These are phyloP conservation scores for Hypocryptadius cinnamomeus DNA, from an alignment of 2,113 vertebrate genomes.

Conservation along the genomic window DNA sequence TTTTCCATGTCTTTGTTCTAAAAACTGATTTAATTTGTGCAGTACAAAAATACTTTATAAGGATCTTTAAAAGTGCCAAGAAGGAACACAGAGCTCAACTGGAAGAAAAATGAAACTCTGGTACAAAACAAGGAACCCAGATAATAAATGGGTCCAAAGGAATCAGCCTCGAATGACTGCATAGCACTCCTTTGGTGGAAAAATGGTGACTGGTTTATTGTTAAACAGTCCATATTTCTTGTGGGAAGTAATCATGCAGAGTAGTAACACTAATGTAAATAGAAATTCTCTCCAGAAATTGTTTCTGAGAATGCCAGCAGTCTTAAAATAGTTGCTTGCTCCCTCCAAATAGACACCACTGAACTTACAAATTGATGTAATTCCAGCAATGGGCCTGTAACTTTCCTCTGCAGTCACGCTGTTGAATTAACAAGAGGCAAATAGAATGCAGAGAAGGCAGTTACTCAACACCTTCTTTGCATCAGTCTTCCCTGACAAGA, in stretches of 20 bases:
- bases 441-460: neutral
- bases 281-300: conserved; percentile 34
- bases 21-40: neutral
- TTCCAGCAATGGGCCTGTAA: neutral
- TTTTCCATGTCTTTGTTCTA: neutral
- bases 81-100: neutral
- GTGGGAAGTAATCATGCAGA: conserved; percentile 33
- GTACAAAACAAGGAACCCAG: neutral
- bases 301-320: conserved; percentile 8
- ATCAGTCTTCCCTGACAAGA: neutral
- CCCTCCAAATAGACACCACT: conserved; percentile 8
- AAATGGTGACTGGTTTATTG: conserved; percentile 14
- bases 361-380: neutral
- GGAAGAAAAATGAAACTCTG: neutral
- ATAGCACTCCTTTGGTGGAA: neutral
- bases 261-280: conserved; percentile 51
- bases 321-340: conserved; percentile 26
- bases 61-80: neutral
- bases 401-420: neutral
- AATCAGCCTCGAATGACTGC: neutral
- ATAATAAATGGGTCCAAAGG: neutral
- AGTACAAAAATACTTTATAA: neutral
- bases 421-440: neutral
- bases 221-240: conserved; percentile 50
- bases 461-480: neutral